A percentile compares a stretch with the other conserved stretches of the same genome.
phyloP scores from a whole-genome alignment of 2,888 invertebrate species.

The Latrodectus hesperus region DNA sequence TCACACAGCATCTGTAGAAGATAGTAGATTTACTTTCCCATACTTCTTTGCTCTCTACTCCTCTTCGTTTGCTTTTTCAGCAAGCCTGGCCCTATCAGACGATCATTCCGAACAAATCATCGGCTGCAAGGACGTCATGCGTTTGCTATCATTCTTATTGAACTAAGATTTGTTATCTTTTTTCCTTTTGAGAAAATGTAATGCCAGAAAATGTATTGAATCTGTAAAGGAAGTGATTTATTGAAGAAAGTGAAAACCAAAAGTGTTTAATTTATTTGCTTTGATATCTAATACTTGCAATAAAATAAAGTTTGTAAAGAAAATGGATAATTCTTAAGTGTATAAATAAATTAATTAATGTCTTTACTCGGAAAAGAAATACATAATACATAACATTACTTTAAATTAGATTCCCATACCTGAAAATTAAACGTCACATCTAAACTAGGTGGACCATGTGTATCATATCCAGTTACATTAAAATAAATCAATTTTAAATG shows the following conservation, averaged over 20 bases:
- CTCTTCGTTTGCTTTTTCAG: slow-evolving; percentile 1
- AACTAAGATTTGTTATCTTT: slow-evolving; percentile 1
- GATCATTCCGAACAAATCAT: slow-evolving; percentile 36
- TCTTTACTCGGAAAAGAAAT: too few species aligned
- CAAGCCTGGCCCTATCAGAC: slow-evolving; percentile 13
- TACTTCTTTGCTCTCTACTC: not conserved
- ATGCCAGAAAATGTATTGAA: not conserved
- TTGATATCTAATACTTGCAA: not conserved
- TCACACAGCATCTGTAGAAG: slow-evolving; percentile 44
- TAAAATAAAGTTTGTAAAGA: not conserved
- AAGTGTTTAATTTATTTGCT: not conserved
- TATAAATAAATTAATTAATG: too few species aligned
- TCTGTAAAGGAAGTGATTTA: not conserved
- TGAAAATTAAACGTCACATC: too few species aligned
- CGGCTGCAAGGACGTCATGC: slow-evolving; percentile 14
- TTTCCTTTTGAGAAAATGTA: not conserved
- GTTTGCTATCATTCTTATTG: slow-evolving; percentile 11
- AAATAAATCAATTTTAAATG: too few species aligned
- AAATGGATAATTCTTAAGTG: too few species aligned
- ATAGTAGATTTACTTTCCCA: slow-evolving; percentile 37
- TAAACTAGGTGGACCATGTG: too few species aligned
- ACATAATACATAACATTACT: too few species aligned
- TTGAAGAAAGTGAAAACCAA: not conserved
- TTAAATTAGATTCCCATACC: too few species aligned
- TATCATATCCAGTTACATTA: too few species aligned